Evolutionary conservation across 2,888 invertebrate species (phyloP).

Genomic region (Lasius fuliginosus): DNA sequence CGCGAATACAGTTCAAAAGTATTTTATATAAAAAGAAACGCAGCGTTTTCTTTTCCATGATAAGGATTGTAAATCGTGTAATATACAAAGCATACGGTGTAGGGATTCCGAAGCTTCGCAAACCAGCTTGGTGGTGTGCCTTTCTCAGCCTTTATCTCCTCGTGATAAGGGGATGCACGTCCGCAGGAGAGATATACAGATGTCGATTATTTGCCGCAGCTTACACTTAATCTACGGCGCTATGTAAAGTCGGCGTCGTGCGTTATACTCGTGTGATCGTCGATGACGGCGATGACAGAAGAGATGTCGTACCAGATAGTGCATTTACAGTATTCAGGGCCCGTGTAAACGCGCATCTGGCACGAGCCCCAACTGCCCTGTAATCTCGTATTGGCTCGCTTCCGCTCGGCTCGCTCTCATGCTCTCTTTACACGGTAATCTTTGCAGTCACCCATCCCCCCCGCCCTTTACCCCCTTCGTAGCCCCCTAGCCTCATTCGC

Average conservation of each 20-base stretch:
- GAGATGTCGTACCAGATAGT: conserved; percentile 99
- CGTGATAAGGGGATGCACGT: background rate
- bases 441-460: conserved; percentile 38
- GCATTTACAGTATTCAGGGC: conserved; percentile 96
- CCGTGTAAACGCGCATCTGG: conserved; percentile 99
- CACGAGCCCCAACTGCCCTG: conserved; percentile 93
- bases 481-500: conserved; percentile 6
- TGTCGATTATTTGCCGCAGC: background rate
- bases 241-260: conserved; percentile 25
- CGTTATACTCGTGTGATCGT: conserved; percentile 39
- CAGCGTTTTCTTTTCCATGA: background rate
- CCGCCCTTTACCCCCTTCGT: conserved; percentile 39
- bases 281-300: conserved; percentile 81
- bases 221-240: background rate
- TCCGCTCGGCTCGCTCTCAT: conserved; percentile 66
- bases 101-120: background rate
- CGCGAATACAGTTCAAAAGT: background rate
- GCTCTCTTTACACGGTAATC: conserved; percentile 48
- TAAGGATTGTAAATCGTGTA: background rate
- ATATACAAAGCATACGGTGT: background rate
- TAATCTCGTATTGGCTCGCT: conserved; percentile 77
- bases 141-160: background rate
- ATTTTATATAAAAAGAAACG: background rate
- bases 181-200: background rate
- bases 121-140: background rate